A percentile compares a stretch with the other conserved stretches of the same genome.
Evolutionary conservation across 2,797 vertebrate genomes (phyloP).

Genomic region (Mallotus villosus): DNA sequence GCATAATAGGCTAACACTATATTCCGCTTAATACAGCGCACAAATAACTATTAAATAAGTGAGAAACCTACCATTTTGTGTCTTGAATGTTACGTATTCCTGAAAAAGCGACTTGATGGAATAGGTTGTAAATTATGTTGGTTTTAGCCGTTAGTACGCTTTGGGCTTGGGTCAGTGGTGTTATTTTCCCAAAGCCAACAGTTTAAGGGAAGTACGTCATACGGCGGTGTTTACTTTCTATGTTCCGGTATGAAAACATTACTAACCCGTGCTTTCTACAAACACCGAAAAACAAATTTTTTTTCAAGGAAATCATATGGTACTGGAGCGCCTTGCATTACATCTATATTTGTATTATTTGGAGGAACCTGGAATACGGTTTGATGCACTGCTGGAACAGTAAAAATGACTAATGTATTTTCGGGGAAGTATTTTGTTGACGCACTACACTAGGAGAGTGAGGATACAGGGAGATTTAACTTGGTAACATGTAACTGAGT

Average conservation of each 20-base stretch:
- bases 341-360: background rate
- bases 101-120: background rate
- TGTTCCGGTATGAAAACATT: background rate
- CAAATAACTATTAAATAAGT: rapidly evolving
- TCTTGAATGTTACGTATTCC: conserved; percentile 22
- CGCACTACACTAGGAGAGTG: conserved; percentile 5
- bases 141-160: conserved; percentile 28
- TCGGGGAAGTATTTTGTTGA: conserved; percentile 45
- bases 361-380: conserved; percentile 19
- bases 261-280: background rate
- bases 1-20: conserved; percentile 29
- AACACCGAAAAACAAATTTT: background rate
- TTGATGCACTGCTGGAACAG: too few species aligned
- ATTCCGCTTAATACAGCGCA: background rate
- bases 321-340: background rate
- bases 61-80: conserved; percentile 70
- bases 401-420: background rate
- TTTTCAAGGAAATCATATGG: background rate
- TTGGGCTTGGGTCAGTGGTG: conserved; percentile 60
- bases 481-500: background rate
- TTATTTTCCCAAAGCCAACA: conserved; percentile 66
- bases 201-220: conserved; percentile 68
- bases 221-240: background rate
- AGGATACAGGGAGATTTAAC: conserved; percentile 28
- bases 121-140: background rate